Percentiles rank a stretch among this genome's conserved stretches.
These are phyloP conservation scores for Onychostruthus taczanowskii DNA, from an alignment of 2,113 vertebrate genomes.

Conservation along the genomic window DNA sequence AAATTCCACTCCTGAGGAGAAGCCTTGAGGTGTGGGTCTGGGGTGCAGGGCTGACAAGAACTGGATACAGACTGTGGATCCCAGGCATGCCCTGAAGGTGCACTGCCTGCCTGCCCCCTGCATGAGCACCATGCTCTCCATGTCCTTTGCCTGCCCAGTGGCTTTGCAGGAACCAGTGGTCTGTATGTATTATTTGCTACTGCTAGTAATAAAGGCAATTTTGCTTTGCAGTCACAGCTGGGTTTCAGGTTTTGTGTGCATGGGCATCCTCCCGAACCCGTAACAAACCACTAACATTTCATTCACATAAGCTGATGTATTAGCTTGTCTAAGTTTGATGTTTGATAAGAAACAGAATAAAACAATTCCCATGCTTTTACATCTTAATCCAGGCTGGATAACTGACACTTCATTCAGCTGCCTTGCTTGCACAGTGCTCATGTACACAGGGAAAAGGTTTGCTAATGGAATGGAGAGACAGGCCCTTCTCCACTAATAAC, in stretches of 20 bases:
- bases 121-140: background rate
- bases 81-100: background rate
- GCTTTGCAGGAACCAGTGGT: background rate
- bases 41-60: background rate
- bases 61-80: rapidly evolving
- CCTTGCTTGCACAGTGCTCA: background rate
- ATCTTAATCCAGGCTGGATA: background rate
- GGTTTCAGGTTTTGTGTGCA: background rate
- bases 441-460: background rate
- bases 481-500: background rate
- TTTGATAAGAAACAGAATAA: background rate
- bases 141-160: rapidly evolving
- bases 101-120: background rate
- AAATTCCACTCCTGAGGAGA: background rate
- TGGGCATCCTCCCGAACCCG: background rate
- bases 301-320: background rate
- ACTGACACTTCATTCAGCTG: background rate
- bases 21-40: background rate
- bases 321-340: background rate
- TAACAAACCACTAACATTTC: background rate
- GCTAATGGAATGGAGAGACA: background rate
- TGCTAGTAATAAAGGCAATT: background rate
- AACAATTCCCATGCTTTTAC: background rate
- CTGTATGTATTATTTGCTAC: rapidly evolving
- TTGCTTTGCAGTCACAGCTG: background rate